phyloP scores from a whole-genome alignment of 1,140 invertebrate genomes.

The Drosophila elegans region DNA sequence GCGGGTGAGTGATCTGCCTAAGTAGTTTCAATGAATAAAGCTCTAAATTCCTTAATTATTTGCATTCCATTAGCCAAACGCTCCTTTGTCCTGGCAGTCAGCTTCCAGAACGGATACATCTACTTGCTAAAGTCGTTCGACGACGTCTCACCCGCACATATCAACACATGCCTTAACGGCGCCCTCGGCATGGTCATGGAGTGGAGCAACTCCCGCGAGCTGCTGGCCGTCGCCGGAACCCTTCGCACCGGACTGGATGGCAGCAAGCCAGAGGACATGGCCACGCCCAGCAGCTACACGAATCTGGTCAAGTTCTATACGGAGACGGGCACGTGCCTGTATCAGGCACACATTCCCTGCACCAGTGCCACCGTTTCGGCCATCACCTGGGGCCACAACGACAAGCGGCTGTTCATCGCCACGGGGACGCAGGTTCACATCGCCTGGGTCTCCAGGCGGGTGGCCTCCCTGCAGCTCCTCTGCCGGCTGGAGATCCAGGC shows the following conservation, averaged over 20 bases:
- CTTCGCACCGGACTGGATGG: constrained; percentile 74
- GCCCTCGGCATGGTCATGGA: constrained; percentile 91
- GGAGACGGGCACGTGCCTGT: constrained; percentile 90
- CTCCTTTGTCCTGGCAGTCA: constrained; percentile 93
- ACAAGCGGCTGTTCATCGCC: constrained; percentile 96
- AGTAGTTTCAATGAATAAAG: not conserved
- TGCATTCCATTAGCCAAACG: constrained; percentile 85
- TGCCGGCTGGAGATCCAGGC: constrained; percentile 90
- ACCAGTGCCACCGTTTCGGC: constrained; percentile 92
- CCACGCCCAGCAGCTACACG: constrained; percentile 72
- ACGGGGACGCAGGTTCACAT: constrained; percentile 95
- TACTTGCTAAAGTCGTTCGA: constrained; percentile 96
- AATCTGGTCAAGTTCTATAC: constrained; percentile 91
- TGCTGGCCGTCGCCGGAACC: constrained; percentile 96
- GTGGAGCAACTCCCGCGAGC: constrained; percentile 97
- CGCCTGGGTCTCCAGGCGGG: constrained; percentile 95
- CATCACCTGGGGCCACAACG: constrained; percentile 99
- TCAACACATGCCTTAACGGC: constrained; percentile 92
- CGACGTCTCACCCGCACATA: constrained; percentile 90
- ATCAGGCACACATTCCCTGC: constrained; percentile 91
- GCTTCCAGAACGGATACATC: constrained; percentile 94
- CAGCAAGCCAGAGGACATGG: constrained; percentile 67
- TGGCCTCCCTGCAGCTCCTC: constrained; percentile 95
- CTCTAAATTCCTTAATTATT: not conserved
- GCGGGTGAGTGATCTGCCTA: constrained; percentile 65